Evolutionary conservation across 30 jellyfish, hydroid and myxozoan genomes (phyloP).

Genomic region (Hydractinia echinata): DNA sequence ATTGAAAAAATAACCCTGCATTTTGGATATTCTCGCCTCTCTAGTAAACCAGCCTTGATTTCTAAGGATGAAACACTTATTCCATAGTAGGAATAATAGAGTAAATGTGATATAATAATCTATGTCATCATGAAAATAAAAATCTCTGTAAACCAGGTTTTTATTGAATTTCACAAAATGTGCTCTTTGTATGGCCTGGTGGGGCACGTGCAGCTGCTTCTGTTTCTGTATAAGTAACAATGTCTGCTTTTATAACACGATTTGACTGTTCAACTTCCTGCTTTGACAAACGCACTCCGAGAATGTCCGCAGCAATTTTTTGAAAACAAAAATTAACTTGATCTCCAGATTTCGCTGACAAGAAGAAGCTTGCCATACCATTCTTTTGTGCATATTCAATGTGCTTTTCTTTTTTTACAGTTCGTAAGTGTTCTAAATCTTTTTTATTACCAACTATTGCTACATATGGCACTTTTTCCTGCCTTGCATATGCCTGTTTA

Average conservation of each 20-base stretch:
- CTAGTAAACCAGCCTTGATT: too few relatives aligned
- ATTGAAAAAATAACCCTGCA: too few relatives aligned
- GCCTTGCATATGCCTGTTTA: conserved; percentile 52
- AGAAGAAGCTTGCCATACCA: conserved; percentile 71
- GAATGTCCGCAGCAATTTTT: conserved; percentile 94
- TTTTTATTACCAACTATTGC: conserved; percentile 88
- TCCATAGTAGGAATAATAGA: too few relatives aligned
- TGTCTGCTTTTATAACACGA: conserved; percentile 88
- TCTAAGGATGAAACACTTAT: too few relatives aligned
- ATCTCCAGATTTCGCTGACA: conserved; percentile 97
- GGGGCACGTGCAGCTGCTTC: conserved; percentile 51
- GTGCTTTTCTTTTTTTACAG: conserved; percentile 80
- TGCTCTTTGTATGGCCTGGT: conserved; percentile 60
- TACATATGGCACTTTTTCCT: conserved; percentile 59
- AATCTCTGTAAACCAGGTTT: too few relatives aligned
- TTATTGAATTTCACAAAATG: conserved; percentile 72
- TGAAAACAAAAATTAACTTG: conserved; percentile 85
- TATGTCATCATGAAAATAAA: too few relatives aligned
- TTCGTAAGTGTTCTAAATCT: conserved; percentile 96
- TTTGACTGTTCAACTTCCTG: conserved; percentile 79
- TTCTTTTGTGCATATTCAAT: conserved; percentile 74
- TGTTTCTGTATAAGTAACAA: conserved; percentile 70
- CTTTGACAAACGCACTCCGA: conserved; percentile 84
- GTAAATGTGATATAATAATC: too few relatives aligned
- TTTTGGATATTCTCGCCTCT: too few relatives aligned